Conservation (phyloP, 2,797 vertebrate genomes). For the Mus minutoides region DNA sequence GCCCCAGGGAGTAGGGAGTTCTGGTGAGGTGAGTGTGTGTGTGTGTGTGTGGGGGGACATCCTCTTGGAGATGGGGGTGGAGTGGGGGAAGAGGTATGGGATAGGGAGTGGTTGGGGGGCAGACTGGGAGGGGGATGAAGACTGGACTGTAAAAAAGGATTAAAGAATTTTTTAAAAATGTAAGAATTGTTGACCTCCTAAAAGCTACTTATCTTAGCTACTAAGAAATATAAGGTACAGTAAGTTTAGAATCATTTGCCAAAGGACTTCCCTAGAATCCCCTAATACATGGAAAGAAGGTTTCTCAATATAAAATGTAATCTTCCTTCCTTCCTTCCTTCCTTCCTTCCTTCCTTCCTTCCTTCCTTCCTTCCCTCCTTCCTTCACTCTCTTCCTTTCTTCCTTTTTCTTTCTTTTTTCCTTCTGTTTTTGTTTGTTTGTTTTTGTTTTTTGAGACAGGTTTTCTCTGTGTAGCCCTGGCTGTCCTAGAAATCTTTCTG, state of each 20-base stretch:
- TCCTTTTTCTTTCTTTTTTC: neutral
- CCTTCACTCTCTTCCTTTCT: too few relatives aligned
- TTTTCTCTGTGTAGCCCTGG: neutral
- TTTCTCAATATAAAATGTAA: neutral
- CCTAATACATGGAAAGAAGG: neutral
- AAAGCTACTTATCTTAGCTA: neutral
- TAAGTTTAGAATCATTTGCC: constrained; percentile 3
- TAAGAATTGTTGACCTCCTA: neutral
- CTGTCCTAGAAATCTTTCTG: neutral
- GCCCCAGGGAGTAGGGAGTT: too few relatives aligned
- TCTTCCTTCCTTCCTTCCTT: neutral
- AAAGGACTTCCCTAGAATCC: neutral
- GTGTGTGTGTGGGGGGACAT: too few relatives aligned
- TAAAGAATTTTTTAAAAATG: neutral
- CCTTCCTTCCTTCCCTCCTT: neutral
- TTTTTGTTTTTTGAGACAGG: neutral
- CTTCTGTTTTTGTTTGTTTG: neutral
- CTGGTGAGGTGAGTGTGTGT: too few relatives aligned
- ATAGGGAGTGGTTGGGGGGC: too few relatives aligned
- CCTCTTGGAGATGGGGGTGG: too few relatives aligned
- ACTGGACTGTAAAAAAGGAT: too few relatives aligned
- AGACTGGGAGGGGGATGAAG: too few relatives aligned
- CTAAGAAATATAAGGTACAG: neutral
- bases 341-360: neutral
- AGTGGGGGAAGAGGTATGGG: too few relatives aligned